Conservation (phyloP, 2,888 invertebrate species). For the Allacma fusca region DNA sequence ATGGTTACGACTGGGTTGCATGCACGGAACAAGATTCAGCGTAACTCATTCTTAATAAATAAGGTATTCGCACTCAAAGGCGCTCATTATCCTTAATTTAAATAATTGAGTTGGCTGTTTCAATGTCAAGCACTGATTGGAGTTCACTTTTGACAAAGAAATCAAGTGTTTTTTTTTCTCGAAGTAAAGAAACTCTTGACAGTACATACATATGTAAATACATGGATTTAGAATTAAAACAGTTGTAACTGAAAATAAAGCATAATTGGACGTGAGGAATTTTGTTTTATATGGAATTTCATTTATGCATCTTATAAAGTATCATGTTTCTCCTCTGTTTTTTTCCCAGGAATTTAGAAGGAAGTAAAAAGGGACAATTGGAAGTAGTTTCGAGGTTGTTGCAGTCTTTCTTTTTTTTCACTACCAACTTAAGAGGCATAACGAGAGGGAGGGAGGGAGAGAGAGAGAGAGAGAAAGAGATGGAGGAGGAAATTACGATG, state of each 20-base stretch:
- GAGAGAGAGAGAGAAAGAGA: no score
- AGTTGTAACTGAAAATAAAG: not conserved
- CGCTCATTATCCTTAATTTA: slow-evolving; percentile 25
- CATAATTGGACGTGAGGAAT: no score
- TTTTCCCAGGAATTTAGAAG: no score
- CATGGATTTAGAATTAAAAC: not conserved
- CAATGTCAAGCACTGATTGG: slow-evolving; percentile 22
- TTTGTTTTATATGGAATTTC: no score
- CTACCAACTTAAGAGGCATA: no score
- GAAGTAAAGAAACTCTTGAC: not conserved
- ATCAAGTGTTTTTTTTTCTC: not conserved
- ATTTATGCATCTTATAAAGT: no score
- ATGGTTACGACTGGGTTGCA: slow-evolving; percentile 18
- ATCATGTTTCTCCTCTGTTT: no score
- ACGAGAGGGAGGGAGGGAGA: no score
- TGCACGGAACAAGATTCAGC: slow-evolving; percentile 15
- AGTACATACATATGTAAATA: not conserved
- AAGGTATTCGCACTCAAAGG: slow-evolving; percentile 5
- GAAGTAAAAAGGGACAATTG: no score
- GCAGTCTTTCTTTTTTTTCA: no score
- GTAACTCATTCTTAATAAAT: slow-evolving; percentile 16
- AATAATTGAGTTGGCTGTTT: slow-evolving; percentile 30
- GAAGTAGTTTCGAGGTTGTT: no score
- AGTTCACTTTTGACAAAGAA: not conserved
- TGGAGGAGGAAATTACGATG: no score